These are phyloP conservation scores for Hemichromis elongatus DNA, from an alignment of 2,113 vertebrate species.

Conservation along the genomic window DNA sequence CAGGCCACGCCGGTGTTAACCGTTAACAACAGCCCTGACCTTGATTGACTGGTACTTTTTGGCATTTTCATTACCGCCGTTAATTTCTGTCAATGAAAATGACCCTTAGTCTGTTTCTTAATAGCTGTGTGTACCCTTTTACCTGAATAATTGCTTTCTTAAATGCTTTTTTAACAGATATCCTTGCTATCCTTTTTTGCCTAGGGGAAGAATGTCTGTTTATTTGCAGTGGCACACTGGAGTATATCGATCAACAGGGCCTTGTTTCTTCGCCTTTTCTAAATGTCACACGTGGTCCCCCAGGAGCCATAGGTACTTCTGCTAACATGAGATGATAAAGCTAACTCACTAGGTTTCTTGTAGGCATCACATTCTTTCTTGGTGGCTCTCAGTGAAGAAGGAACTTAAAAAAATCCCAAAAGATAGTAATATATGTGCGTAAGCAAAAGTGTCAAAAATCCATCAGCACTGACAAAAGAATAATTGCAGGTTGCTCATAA, in stretches of 20 bases:
- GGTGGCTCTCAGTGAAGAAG: neutral
- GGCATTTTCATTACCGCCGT: neutral
- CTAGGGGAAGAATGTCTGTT: neutral
- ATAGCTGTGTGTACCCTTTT: neutral
- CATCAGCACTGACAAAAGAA: constrained; percentile 8
- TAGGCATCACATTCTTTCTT: neutral
- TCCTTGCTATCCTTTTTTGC: neutral
- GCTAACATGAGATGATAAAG: constrained; percentile 1
- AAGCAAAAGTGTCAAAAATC: constrained; percentile 6
- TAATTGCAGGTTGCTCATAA: neutral
- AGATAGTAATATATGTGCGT: neutral
- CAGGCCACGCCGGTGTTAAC: neutral
- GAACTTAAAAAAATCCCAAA: rapidly evolving
- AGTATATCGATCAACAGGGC: constrained; percentile 4
- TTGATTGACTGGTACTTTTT: neutral
- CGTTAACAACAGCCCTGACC: neutral
- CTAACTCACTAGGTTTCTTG: neutral
- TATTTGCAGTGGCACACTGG: neutral
- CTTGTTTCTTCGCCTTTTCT: neutral
- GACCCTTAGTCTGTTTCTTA: neutral
- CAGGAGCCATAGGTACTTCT: neutral
- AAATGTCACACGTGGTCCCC: constrained; percentile 31
- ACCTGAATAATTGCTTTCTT: neutral
- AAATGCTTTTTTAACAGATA: neutral
- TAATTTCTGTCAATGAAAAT: neutral